Base-by-base conservation (phyloP, 2,888 invertebrate species). In the Plebejus melissa region DNA sequence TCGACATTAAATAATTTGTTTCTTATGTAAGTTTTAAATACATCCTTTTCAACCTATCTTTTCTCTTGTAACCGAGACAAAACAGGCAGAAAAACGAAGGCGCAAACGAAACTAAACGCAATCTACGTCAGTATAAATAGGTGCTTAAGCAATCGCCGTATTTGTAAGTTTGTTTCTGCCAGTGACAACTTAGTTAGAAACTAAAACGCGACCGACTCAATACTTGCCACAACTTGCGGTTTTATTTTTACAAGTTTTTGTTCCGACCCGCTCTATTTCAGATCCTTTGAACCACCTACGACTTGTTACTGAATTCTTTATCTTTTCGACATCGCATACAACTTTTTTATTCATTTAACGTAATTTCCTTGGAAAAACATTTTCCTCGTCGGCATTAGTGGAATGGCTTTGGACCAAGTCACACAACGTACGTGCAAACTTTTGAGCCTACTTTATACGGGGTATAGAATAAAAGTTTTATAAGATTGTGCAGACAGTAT, bases 181-280 rank as follows among this genome's bases (percentile, higher is more conserved):
- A 38, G 22, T 70, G 57, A 75, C 72, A 72, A 72, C 72, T 72
- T 72, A 72, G 75, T 75, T 75, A 7, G 75, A 32, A 75, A 75
- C 70, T 75, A 69, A 75, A 70, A 75, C 70, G 54, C 57, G 69
- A 70, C 57, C 36, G 57, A 70, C 69, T 75, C 70, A 57, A 77
- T 77, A 79, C 77, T 79, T 70, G 72, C 74, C 76, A 69, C 77
- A 46, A 78, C 76, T 79, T 75, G 77, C 77, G 79, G 77, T 79
- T 78, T 77, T 77, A 75, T 77, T 78, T 78, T 79, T 74, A 76
- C 77, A 76, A 78, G 76, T 80, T 80, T 79, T 80, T 79, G 76
- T 77, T 76, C 74, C 58, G 77, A 76, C 74, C 77, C 75, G 75
- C 76, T 78, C 76, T 74, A 75, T 76, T 77, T 75, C 75, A 75